These are phyloP conservation scores for Epinotia brunnichana DNA, from an alignment of 2,888 invertebrate species.

Conservation along the genomic window DNA sequence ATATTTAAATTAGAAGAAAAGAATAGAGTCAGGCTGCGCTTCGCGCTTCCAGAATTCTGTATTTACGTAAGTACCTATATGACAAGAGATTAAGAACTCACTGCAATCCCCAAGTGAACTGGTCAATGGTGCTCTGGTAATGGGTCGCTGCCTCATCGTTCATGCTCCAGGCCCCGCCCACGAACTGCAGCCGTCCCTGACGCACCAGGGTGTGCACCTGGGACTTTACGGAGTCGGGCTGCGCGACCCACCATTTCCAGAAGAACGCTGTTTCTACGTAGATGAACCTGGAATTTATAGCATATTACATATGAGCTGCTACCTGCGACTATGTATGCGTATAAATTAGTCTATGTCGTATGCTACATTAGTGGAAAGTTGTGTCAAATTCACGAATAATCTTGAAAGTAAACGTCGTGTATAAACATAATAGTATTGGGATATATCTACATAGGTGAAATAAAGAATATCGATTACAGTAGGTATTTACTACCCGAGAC, in stretches of 20 bases:
- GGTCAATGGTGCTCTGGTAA: slow-evolving; percentile 89
- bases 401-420: too few relatives aligned
- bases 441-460: too few relatives aligned
- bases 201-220: slow-evolving; percentile 87
- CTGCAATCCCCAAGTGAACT: slow-evolving; percentile 89
- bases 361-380: too few relatives aligned
- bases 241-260: slow-evolving; percentile 92
- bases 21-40: too few relatives aligned
- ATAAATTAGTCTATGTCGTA: too few relatives aligned
- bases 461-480: too few relatives aligned
- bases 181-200: slow-evolving; percentile 89
- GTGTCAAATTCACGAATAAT: too few relatives aligned
- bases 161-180: slow-evolving; percentile 93
- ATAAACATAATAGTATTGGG: too few relatives aligned
- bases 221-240: slow-evolving; percentile 82
- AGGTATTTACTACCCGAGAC: too few relatives aligned
- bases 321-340: neutral
- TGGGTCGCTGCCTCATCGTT: slow-evolving; percentile 90
- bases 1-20: too few relatives aligned
- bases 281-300: slow-evolving; percentile 87
- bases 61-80: too few relatives aligned
- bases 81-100: slow-evolving; percentile 47
- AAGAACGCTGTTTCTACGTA: slow-evolving; percentile 95
- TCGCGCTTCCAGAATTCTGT: too few relatives aligned
- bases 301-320: neutral